Percentiles rank a stretch among this genome's conserved stretches.
Conservation (phyloP, 2,797 vertebrate species). For the Cirrhinus mrigala region DNA sequence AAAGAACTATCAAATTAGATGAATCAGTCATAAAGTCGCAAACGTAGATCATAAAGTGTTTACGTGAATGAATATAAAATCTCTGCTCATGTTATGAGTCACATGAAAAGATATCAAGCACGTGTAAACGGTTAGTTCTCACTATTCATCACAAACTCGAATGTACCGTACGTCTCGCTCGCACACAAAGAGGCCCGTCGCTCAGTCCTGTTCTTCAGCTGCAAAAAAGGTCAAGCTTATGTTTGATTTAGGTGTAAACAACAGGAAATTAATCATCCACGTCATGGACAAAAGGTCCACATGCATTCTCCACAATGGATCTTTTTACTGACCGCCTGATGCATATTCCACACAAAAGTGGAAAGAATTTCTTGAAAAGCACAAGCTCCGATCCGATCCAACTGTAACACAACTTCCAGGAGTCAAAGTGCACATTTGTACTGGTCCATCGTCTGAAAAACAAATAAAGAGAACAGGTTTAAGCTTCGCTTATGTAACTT, state of each 20-base stretch:
- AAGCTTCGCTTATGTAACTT: not conserved
- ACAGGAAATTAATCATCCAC: not conserved
- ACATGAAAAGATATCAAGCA: constrained; percentile 24
- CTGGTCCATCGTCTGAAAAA: not conserved
- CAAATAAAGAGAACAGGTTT: not conserved
- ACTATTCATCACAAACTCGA: constrained; percentile 19
- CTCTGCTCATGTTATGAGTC: constrained; percentile 41
- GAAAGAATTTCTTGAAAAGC: not conserved
- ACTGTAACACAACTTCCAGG: not conserved
- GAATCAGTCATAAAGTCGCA: constrained; percentile 8
- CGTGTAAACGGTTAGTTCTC: not conserved
- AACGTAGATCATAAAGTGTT: not conserved
- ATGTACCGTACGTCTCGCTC: not conserved
- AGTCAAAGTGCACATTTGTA: not conserved
- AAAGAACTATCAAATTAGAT: constrained; percentile 7
- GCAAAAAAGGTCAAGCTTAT: not conserved
- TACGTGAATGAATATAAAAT: constrained; percentile 6
- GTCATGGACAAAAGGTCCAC: not conserved
- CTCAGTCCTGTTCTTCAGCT: not conserved
- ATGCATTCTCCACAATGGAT: not conserved
- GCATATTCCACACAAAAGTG: not conserved
- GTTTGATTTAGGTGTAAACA: not conserved
- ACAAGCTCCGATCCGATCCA: not conserved
- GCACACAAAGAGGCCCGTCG: not conserved
- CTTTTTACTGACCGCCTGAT: not conserved